Percentiles rank a stretch among this genome's conserved stretches.
Evolutionary conservation across 2,888 invertebrate genomes (phyloP).

Genomic region (Argyresthia goedartella): DNA sequence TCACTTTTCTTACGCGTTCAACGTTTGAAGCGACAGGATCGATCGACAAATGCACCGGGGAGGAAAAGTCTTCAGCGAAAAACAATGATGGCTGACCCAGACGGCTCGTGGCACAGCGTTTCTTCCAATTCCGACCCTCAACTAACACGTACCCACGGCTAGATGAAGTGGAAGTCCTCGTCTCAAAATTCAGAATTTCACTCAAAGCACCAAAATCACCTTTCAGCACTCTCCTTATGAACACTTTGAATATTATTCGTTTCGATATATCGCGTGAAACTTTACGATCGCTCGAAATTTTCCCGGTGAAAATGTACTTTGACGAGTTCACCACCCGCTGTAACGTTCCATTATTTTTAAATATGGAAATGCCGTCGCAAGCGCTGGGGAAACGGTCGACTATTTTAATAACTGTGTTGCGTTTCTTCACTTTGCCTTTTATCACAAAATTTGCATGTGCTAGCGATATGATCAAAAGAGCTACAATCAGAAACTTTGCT

Average conservation of each 20-base stretch:
- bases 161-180: constrained; percentile 50
- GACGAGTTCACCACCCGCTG: constrained; percentile 47
- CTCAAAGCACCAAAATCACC: constrained; percentile 53
- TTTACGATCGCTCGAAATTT: constrained; percentile 51
- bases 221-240: constrained; percentile 55
- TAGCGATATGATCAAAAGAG: background rate
- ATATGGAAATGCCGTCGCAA: constrained; percentile 50
- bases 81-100: constrained; percentile 40
- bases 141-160: constrained; percentile 49
- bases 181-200: constrained; percentile 57
- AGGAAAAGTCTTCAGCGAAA: constrained; percentile 31
- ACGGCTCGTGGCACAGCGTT: constrained; percentile 21
- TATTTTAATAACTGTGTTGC: constrained; percentile 55
- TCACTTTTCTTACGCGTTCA: constrained; percentile 51
- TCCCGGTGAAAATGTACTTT: constrained; percentile 63
- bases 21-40: constrained; percentile 58
- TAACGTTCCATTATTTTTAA: constrained; percentile 52
- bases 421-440: constrained; percentile 57
- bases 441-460: constrained; percentile 41
- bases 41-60: constrained; percentile 44
- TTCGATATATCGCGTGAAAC: constrained; percentile 31
- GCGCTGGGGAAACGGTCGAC: constrained; percentile 38
- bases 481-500: background rate
- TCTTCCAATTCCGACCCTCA: constrained; percentile 37
- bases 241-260: constrained; percentile 54